These are phyloP conservation scores for Monochamus saltuarius DNA, from an alignment of 1,140 invertebrate species.

Conservation along the genomic window DNA sequence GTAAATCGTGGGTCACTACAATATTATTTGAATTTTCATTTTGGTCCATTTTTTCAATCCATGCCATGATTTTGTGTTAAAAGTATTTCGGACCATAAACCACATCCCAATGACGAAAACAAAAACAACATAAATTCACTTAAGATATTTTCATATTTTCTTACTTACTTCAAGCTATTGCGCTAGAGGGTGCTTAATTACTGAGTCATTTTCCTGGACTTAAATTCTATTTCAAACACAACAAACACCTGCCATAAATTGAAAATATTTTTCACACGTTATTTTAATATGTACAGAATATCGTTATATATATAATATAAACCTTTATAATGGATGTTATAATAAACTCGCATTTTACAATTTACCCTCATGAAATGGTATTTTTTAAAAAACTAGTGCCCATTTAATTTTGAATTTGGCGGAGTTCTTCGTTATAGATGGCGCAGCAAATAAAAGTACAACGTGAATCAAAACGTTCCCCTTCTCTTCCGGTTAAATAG, in stretches of 20 bases:
- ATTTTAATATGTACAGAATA: too few relatives aligned
- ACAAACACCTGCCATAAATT: too few relatives aligned
- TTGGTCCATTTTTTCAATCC: constrained; percentile 29
- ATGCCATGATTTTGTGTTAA: constrained; percentile 24
- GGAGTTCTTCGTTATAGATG: background rate
- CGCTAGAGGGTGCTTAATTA: constrained; percentile 26
- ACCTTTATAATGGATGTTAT: too few relatives aligned
- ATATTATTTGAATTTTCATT: constrained; percentile 47
- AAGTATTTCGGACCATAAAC: constrained; percentile 16
- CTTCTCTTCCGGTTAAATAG: constrained; percentile 36
- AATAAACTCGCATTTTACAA: too few relatives aligned
- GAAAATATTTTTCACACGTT: too few relatives aligned
- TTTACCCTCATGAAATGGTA: too few relatives aligned
- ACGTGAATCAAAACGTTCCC: background rate
- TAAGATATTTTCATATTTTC: constrained; percentile 1
- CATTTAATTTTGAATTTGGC: background rate
- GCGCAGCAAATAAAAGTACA: background rate
- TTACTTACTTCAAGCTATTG: constrained; percentile 21
- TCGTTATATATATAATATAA: too few relatives aligned
- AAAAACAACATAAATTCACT: constrained; percentile 22
- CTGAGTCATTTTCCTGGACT: background rate
- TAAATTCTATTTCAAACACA: too few relatives aligned
- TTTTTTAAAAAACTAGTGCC: too few relatives aligned
- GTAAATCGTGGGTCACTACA: constrained; percentile 56
- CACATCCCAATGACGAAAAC: constrained; percentile 33